These are phyloP conservation scores for Lampris megalopsis DNA, from an alignment of 2,113 vertebrate genomes.

Conservation along the genomic window DNA sequence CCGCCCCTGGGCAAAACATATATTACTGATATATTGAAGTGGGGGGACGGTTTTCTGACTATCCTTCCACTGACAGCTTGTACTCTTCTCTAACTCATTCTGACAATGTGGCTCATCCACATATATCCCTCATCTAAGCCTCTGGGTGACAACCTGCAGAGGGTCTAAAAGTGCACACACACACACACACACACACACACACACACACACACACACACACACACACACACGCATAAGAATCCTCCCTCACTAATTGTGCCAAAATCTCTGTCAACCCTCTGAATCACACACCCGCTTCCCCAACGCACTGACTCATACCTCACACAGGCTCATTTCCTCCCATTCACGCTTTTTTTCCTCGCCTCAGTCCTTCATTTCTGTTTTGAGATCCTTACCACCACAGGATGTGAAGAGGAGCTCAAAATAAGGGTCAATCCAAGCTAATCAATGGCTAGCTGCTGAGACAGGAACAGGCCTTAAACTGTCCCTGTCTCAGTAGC, in stretches of 20 bases:
- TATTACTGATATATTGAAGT: not conserved
- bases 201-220: too few species aligned
- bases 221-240: conserved; percentile 21
- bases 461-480: conserved; percentile 42
- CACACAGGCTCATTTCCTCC: conserved; percentile 24
- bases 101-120: conserved; percentile 58
- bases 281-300: conserved; percentile 57
- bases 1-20: too few species aligned
- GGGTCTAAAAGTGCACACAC: not conserved
- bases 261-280: conserved; percentile 54
- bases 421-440: conserved; percentile 38
- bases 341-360: not conserved
- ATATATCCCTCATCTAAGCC: conserved; percentile 55
- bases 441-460: conserved; percentile 53
- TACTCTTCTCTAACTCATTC: conserved; percentile 54
- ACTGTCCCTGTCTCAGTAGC: conserved; percentile 6
- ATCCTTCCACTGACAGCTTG: conserved; percentile 42
- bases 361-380: conserved; percentile 32
- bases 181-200: too few species aligned
- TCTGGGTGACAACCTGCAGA: conserved; percentile 52
- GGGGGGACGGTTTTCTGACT: conserved; percentile 23
- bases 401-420: conserved; percentile 37
- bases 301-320: conserved; percentile 60
- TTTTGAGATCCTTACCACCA: conserved; percentile 36
- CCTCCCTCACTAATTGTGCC: conserved; percentile 50